phyloP scores from a whole-genome alignment of 1,140 invertebrate species.

The Araneus ventricosus region DNA sequence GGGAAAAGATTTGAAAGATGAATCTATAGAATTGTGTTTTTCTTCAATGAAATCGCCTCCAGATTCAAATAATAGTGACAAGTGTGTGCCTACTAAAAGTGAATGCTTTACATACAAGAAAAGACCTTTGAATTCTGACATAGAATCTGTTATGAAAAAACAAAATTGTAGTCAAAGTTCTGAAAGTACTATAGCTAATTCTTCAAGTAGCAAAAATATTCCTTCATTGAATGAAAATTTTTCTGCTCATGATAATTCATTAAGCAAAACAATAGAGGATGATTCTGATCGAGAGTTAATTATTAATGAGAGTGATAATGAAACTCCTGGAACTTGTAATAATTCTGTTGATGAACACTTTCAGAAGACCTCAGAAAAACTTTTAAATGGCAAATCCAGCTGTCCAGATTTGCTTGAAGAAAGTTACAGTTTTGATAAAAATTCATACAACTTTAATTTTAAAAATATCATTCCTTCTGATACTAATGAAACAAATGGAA shows the following conservation, averaged over 20 bases:
- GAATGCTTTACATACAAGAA: not conserved
- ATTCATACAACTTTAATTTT: too few relatives aligned
- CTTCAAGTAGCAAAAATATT: not conserved
- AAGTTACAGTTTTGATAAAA: too few relatives aligned
- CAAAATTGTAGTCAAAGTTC: not conserved
- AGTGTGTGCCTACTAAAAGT: not conserved
- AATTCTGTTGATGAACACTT: not conserved
- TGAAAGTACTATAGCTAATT: not conserved
- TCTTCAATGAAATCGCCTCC: too few relatives aligned
- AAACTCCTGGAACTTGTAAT: not conserved
- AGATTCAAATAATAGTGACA: too few relatives aligned
- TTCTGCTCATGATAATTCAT: not conserved
- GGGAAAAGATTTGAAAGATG: too few relatives aligned
- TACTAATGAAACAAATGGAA: too few relatives aligned
- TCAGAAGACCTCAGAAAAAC: too few relatives aligned
- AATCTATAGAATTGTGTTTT: too few relatives aligned
- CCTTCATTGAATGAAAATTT: not conserved
- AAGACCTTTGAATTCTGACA: not conserved
- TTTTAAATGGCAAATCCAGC: too few relatives aligned
- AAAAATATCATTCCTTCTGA: too few relatives aligned
- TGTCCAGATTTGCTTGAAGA: too few relatives aligned
- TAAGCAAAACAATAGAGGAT: not conserved
- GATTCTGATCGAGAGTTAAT: not conserved
- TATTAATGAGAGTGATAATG: not conserved
- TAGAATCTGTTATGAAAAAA: not conserved